phyloP scores from a whole-genome alignment of 2,888 invertebrate species.

The Caenorhabditis angaria region DNA sequence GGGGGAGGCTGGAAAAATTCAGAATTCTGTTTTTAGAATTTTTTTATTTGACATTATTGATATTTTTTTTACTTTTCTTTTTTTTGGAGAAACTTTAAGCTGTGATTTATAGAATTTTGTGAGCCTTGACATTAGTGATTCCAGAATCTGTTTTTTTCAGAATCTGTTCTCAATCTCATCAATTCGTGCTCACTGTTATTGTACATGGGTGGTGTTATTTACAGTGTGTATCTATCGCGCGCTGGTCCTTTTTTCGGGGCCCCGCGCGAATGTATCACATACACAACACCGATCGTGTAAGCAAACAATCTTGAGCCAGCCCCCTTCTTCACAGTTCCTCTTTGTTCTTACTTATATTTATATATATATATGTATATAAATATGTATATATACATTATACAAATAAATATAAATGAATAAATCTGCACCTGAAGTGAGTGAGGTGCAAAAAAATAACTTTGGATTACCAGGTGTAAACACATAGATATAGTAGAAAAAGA shows the following conservation, averaged over 20 bases:
- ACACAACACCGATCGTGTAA: constrained; percentile 38
- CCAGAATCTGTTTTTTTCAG: too few species aligned
- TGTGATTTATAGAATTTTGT: too few species aligned
- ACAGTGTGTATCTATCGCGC: constrained; percentile 20
- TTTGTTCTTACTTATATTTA: constrained; percentile 38
- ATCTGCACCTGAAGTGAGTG: not conserved
- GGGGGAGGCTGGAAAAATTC: too few species aligned
- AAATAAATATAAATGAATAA: not conserved
- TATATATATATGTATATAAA: not conserved
- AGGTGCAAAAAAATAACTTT: not conserved
- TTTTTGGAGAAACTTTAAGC: too few species aligned
- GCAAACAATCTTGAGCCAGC: constrained; percentile 29
- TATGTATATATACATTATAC: not conserved
- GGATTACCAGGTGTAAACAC: not conserved
- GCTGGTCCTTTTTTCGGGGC: constrained; percentile 37
- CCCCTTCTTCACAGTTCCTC: constrained; percentile 25
- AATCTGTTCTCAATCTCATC: too few species aligned
- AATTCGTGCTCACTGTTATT: too few species aligned
- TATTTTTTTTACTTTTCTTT: too few species aligned
- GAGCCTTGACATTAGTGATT: too few species aligned
- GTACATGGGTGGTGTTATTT: constrained; percentile 25
- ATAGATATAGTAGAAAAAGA: not conserved
- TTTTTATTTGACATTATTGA: too few species aligned
- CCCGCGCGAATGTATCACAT: constrained; percentile 39
- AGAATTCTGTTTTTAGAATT: too few species aligned